Base-by-base conservation (phyloP, 2,888 invertebrate genomes). In the Andrena bucephala region DNA sequence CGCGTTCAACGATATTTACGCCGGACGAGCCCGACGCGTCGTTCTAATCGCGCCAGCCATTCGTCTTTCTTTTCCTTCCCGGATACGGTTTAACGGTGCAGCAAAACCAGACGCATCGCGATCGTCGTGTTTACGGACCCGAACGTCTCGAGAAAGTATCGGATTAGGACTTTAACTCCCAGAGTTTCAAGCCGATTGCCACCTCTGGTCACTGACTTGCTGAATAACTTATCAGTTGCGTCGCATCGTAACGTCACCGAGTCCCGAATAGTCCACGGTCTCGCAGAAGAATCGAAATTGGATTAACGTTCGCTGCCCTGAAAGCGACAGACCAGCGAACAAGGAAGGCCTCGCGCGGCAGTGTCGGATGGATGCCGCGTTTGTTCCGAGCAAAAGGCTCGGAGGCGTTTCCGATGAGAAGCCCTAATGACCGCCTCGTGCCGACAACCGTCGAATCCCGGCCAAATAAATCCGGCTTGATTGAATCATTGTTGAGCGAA, bases 401-500 rank as follows among this genome's bases (percentile, higher is more conserved):
- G 81, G 85, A 85, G 85, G 87, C 89, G 87, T 84, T 87, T 85
- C 83, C 71, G 81, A 83, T 84, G 87, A 85, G 85, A 84, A 79
- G 77, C 85, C 86, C 88, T 91, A 91, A 90, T 86, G 89, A 91
- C 78, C 77, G 89, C 79, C 91, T 91, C 90, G 91, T 91, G 91
- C 87, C 90, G 78, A 57, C 85, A 81, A 84, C 76, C 73, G 81
- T 74, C 87, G 80, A 88, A 88, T 88, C 87, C 81, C 84, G 85
- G 78, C 76, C 79, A 90, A 91, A 90, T 92, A 92, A 93, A 92
- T 93, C 91, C 89, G 81, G 83, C 85, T 90, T 90, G 93, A 93
- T 93, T 92, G 89, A 92, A 92, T 92, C 91, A 93, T 92, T 93
- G 92, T 92, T 89, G 82, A 87, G 85, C 89, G 88, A 90, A 87